These are phyloP conservation scores for Pelmatolapia mariae DNA, from an alignment of 2,113 vertebrate genomes.

Conservation along the genomic window DNA sequence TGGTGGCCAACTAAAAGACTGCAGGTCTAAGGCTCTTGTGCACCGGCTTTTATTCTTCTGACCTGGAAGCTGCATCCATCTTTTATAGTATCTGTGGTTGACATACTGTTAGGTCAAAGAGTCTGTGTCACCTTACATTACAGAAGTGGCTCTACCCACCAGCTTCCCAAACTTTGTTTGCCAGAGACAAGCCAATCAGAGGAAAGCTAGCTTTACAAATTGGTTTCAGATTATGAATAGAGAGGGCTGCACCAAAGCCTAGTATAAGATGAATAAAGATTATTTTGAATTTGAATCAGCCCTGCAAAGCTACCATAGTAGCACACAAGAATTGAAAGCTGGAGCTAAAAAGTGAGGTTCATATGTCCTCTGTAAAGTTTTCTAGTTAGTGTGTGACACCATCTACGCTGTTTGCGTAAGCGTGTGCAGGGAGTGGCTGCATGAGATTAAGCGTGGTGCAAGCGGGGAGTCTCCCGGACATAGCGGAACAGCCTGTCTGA, in stretches of 20 bases:
- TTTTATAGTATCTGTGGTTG: neutral
- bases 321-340: neutral
- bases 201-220: neutral
- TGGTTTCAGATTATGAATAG: neutral
- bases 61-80: neutral
- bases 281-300: neutral
- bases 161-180: neutral
- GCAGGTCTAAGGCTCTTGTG: neutral
- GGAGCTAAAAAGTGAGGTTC: neutral
- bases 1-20: neutral
- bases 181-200: neutral
- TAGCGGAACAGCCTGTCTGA: conserved; percentile 43
- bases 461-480: conserved; percentile 59
- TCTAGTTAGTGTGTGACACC: neutral
- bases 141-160: neutral
- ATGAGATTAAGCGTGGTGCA: conserved; percentile 16
- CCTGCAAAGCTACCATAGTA: neutral
- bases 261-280: neutral
- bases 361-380: neutral
- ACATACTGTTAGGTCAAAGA: neutral
- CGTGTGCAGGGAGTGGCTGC: conserved; percentile 28
- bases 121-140: neutral
- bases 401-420: conserved; percentile 42
- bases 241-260: neutral
- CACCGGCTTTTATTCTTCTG: neutral